Evolutionary conservation across 2,888 invertebrate species (phyloP), one percentile per base, ranked within the genome.

Genomic region (Caradrina clavipalpis): DNA sequence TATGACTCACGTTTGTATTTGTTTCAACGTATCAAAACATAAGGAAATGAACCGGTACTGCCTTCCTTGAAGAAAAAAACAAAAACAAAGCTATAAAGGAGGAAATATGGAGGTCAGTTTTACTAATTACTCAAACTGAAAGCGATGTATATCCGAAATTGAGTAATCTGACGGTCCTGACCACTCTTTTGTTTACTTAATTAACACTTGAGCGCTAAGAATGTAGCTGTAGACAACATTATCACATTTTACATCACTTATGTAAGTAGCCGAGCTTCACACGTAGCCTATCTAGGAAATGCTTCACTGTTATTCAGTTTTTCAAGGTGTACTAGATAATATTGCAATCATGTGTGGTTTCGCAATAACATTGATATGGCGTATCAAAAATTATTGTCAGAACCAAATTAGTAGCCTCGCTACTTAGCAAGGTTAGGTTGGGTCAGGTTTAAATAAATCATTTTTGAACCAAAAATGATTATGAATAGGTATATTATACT

Each of bases 1-100:
- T 1, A 65, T 82, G 84, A 84, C 61, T 86, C 78, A 86, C 19
- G 55, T 78, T 78, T 82, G 73, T 82, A 61, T 82, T 78, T 64
- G 58, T 61, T 58, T 61, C 51, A 56, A 63, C 35, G 72, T 69
- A 82, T 73, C 79, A 69, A 76, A 82, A 80, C 78, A 83, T 57
- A 53, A 80, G 84, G 86, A 84, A 84, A 76, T 69, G 65, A 56
- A 74, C 49, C 50, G 74, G 61, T 63, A 67, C 56, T 11, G 73
- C 21, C 69, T 84, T 81, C 82, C 77, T 76, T 69, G 58, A 76
- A 55, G 39, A 61, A 79, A 57, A 77, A 75, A 82, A 77, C 69
- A 80, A 82, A 74, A 85, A 76, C 72, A 78, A 71, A 65, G 64
- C 56, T 62, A 54, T 78, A 58, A 42, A 72, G 53, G 60, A 78